These are phyloP conservation scores for Formicarius rufipectus DNA, from an alignment of 2,113 vertebrate genomes.

Conservation along the genomic window DNA sequence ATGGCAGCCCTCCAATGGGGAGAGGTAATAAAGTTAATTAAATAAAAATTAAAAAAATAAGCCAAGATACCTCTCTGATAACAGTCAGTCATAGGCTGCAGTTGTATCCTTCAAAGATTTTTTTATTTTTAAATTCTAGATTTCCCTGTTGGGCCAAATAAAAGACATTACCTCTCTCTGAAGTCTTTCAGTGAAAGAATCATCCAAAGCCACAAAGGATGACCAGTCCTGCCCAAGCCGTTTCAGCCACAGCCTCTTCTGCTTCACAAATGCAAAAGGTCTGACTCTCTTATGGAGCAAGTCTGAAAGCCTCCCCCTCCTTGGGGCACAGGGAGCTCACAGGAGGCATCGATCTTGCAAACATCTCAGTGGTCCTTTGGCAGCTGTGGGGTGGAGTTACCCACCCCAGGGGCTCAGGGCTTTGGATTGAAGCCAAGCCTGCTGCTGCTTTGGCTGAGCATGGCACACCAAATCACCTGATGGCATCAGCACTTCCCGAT, in stretches of 20 bases:
- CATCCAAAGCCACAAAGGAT: background rate
- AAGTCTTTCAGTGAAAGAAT: background rate
- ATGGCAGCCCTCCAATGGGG: background rate
- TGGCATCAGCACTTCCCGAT: background rate
- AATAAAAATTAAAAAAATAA: background rate
- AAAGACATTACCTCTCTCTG: background rate
- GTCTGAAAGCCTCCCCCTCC: background rate
- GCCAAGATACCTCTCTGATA: background rate
- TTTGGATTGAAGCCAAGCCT: background rate
- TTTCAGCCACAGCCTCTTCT: background rate
- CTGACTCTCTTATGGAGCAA: background rate
- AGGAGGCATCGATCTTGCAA: background rate
- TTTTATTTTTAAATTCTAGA: background rate
- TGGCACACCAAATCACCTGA: background rate
- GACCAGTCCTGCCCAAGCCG: background rate
- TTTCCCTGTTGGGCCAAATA: background rate
- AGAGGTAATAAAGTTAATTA: background rate
- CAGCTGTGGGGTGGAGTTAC: background rate
- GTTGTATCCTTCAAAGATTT: background rate
- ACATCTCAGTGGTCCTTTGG: background rate
- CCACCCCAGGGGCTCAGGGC: background rate
- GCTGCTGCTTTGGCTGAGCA: background rate
- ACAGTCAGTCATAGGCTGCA: background rate
- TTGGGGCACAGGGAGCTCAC: background rate
- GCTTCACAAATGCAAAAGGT: background rate